Percentiles rank a stretch among this genome's conserved stretches.
Evolutionary conservation across 2,888 invertebrate genomes (phyloP).

Genomic region (Drosophila hawaiiensis): DNA sequence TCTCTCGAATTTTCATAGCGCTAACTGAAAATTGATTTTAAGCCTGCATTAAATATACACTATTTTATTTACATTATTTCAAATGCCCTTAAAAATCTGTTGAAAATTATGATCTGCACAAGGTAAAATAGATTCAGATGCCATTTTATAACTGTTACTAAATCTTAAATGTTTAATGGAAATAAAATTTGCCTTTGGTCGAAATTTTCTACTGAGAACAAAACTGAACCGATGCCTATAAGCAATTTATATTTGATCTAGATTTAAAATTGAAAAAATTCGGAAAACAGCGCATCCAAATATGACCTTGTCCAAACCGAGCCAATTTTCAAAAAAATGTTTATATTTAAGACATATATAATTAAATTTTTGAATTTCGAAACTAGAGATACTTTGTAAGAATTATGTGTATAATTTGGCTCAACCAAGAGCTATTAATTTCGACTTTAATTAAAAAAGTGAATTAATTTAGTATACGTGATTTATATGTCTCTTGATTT

Average conservation of each 20-base stretch:
- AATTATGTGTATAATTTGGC: constrained; percentile 38
- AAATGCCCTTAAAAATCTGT: neutral
- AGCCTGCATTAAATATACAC: constrained; percentile 17
- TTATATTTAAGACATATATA: constrained; percentile 5
- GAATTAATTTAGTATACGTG: constrained; percentile 78
- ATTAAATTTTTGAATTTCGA: neutral
- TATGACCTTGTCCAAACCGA: neutral
- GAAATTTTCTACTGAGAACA: too few relatives aligned
- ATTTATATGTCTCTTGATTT: constrained; percentile 80
- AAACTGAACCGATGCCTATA: neutral
- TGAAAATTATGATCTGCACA: neutral
- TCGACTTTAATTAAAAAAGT: constrained; percentile 70
- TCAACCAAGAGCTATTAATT: constrained; percentile 11
- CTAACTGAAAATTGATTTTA: constrained; percentile 42
- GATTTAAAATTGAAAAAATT: neutral
- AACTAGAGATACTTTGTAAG: neutral
- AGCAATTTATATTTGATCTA: neutral
- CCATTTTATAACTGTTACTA: neutral
- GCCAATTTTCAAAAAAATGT: neutral
- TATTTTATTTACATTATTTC: neutral
- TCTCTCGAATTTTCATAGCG: neutral
- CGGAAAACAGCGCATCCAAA: neutral
- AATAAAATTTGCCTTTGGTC: neutral
- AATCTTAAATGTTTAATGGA: neutral
- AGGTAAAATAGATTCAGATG: neutral